Evolutionary conservation across 2,797 vertebrate genomes (phyloP), one percentile per base, ranked within the genome.

Genomic region (Buceros bicornis): DNA sequence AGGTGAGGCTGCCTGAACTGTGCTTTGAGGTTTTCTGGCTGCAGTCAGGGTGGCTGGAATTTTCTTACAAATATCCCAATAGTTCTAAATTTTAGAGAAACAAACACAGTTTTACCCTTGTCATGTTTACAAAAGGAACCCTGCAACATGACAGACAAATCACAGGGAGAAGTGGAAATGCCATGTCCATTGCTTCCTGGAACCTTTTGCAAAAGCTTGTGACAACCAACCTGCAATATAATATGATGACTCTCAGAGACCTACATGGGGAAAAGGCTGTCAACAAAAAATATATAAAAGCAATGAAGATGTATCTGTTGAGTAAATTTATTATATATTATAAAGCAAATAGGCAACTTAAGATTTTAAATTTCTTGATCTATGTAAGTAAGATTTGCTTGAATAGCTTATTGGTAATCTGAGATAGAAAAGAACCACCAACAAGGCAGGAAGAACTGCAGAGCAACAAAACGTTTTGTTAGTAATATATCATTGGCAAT

Each of bases 391-490:
- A 53, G 16, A 29, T 82, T 90, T 85, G 64, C 51, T 97, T 94
- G 43, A 35, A 37, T 62, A 26, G 51, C 5, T 93, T 96, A 82
- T 82, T 91, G 66, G 26, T 83, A 92, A 92, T 82, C 61, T 94
- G 69, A 88, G 42, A 72, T 25, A 70, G 65, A 50, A 57, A 92
- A 97, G 47, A 94, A 71, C 31, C 8, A 91, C 80, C 87, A 86
- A 69, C 88, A 97, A 96, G 40, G 26, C 76, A 91, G 83, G 87
- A 89, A 90, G 48, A 96, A 73, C 19, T 57, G 65, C 87, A 78
- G 81, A 92, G 86, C 80, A 97, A 97, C 96, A 94, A 89, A 93
- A 90, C 64, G 53, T 92, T 97, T 94, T 95, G 85, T 92, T 96
- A 97, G 96, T 79, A 95, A 91, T 53, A 61, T 82, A 64, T 96